Evolutionary conservation across 2,113 vertebrate genomes (phyloP).

Genomic region (Oryctolagus cuniculus): mOryCun1.1 NC_091434.1:15156001-15156500

Average conservation of each 20-base stretch:
- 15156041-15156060: slow-evolving; percentile 2
- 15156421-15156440: neutral
- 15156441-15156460: neutral
- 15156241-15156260: neutral
- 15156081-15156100: neutral
- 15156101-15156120: neutral
- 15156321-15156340: neutral
- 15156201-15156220: neutral
- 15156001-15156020: too few species aligned
- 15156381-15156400: neutral
- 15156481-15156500: neutral
- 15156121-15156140: neutral
- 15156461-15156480: neutral
- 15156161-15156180: neutral
- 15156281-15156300: neutral
- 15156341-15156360: neutral
- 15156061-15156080: neutral
- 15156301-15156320: neutral
- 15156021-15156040: neutral
- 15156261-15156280: neutral
- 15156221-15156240: neutral
- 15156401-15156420: neutral
- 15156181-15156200: neutral
- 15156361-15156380: neutral
- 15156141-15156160: neutral